These are phyloP conservation scores for Euthynnus affinis DNA, from an alignment of 2,797 vertebrate species.

Conservation along the genomic window DNA sequence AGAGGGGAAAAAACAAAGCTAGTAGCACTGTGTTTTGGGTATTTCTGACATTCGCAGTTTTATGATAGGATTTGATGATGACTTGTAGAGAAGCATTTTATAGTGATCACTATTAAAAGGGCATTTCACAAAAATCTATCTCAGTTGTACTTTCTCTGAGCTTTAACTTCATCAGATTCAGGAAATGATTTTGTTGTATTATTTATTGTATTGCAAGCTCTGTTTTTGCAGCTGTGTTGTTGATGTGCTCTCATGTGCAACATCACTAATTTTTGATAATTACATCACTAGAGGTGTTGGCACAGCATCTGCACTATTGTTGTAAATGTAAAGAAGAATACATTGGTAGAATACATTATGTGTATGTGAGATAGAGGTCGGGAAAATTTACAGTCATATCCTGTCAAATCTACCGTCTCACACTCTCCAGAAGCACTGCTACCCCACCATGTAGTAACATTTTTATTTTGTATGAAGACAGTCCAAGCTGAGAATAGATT, in stretches of 20 bases:
- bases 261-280: not conserved
- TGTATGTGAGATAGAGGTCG: too few relatives aligned
- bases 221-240: not conserved
- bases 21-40: slow-evolving; percentile 41
- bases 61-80: slow-evolving; percentile 45
- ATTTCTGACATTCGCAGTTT: slow-evolving; percentile 64
- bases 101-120: slow-evolving; percentile 34
- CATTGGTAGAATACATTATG: not conserved
- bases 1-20: slow-evolving; percentile 30
- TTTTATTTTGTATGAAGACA: slow-evolving; percentile 20
- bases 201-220: not conserved
- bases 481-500: slow-evolving; percentile 16
- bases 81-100: slow-evolving; percentile 12
- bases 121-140: slow-evolving; percentile 14
- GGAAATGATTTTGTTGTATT: slow-evolving; percentile 1
- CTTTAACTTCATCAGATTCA: slow-evolving; percentile 7
- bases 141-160: not conserved
- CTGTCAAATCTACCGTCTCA: slow-evolving; percentile 9
- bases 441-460: slow-evolving; percentile 1
- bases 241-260: not conserved
- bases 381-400: not conserved
- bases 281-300: not conserved
- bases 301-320: not conserved
- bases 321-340: slow-evolving; percentile 20
- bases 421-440: not conserved